Evolutionary conservation across 2,888 invertebrate genomes (phyloP).

Genomic region (Chaitophorus viminalis): DNA sequence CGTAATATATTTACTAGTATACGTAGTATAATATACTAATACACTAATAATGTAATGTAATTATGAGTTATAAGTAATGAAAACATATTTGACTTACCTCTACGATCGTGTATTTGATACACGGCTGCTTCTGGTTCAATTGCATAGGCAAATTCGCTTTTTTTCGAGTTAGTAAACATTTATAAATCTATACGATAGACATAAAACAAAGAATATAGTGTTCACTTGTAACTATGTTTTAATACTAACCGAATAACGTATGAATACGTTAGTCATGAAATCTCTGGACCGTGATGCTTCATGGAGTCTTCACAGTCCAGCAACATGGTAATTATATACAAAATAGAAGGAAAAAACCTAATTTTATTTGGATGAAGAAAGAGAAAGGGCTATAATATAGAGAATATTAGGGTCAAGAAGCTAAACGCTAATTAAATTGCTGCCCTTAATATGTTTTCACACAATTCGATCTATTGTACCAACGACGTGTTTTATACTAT

Average conservation of each 20-base stretch:
- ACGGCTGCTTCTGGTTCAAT: conserved; percentile 55
- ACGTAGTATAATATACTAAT: no score
- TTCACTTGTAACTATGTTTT: conserved; percentile 29
- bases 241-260: conserved; percentile 47
- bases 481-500: neutral
- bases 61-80: no score
- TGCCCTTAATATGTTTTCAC: conserved; percentile 43
- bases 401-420: conserved; percentile 52
- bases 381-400: conserved; percentile 48
- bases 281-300: conserved; percentile 55
- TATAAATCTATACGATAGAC: conserved; percentile 5
- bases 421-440: conserved; percentile 50
- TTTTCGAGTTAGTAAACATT: conserved; percentile 57
- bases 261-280: conserved; percentile 30
- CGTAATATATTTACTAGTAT: no score
- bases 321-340: conserved; percentile 48
- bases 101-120: conserved; percentile 54
- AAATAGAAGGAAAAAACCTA: conserved; percentile 45
- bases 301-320: conserved; percentile 58
- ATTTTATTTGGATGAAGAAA: conserved; percentile 44
- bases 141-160: conserved; percentile 58
- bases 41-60: no score
- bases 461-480: conserved; percentile 15
- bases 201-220: conserved; percentile 23
- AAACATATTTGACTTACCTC: conserved; percentile 20